Base-by-base conservation (phyloP, 2,888 invertebrate species). In the Chymomyza fuscimana region DNA sequence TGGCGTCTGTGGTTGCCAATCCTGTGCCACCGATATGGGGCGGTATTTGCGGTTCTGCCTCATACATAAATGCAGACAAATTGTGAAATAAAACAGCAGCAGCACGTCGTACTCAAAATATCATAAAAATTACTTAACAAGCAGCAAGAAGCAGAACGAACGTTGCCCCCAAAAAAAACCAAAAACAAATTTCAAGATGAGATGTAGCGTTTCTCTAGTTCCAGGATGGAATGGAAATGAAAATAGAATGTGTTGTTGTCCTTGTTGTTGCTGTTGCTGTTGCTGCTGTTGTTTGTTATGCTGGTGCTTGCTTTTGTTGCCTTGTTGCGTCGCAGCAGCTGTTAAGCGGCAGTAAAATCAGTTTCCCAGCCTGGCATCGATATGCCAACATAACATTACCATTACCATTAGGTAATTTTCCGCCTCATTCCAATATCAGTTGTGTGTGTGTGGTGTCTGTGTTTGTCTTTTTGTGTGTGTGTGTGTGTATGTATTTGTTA, bases 71-170 rank as follows among this genome's bases (percentile, higher is more conserved):
- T 79, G 76, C 73, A 76, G 82, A 80, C 81, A 80, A 80, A 80
- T 80, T 80, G 81, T 77, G 80, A 68, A 60, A 73, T 81, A 76
- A 68, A 61, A 61, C 67, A 32, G 60, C 5, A 60, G 36, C 15
- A 60, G 69, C 79, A 80, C 80, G 82, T 81, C 67, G 70, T 68
- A 73, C 74, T 68, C 67, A 81, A 72, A 74, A 70, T 72, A 79
- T 71, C 73, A 79, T 69, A 74, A 70, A 76, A 81, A 81, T 80
- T 74, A 74, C 73, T 81, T 80, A 69, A 73, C 79, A 78, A 77
- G 56, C 66, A 58, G 58, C 22, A 22, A 15, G 22, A 29, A 58
- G 32, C 29, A 32, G 16, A 61, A 15, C 16, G 15, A 15, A 63
- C 12, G 12, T 12, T 46, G 40, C 12, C 40, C 40, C 40, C 36